These are phyloP conservation scores for Galeopterus variegatus DNA, from an alignment of 2,113 vertebrate species.

Conservation along the genomic window DNA sequence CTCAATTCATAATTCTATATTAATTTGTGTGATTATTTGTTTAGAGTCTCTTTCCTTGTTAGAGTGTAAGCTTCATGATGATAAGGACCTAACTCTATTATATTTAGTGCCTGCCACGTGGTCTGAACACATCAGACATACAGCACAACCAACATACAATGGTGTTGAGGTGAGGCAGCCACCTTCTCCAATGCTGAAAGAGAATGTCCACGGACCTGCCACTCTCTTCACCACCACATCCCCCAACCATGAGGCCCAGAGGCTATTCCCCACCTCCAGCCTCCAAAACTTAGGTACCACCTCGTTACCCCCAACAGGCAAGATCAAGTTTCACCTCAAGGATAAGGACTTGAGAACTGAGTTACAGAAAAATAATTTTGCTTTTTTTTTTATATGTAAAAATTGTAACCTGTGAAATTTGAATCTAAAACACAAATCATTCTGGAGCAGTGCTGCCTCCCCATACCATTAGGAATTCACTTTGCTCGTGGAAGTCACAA, in stretches of 20 bases:
- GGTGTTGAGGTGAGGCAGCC: accelerated
- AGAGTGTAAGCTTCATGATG: too few relatives aligned
- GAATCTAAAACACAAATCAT: background rate
- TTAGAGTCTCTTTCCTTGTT: background rate
- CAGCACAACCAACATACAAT: background rate
- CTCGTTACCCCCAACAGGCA: background rate
- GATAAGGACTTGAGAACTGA: background rate
- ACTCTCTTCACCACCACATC: too few relatives aligned
- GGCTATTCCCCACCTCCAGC: too few relatives aligned
- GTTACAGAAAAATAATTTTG: background rate
- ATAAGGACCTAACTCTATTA: background rate
- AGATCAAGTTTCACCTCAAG: background rate
- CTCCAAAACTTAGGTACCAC: background rate
- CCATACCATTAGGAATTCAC: background rate
- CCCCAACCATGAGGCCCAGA: background rate
- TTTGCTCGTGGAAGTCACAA: background rate
- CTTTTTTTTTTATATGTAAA: too few relatives aligned
- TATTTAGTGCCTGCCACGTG: background rate
- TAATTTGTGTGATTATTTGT: background rate
- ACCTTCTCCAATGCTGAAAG: too few relatives aligned
- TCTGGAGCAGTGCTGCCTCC: background rate
- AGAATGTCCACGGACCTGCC: background rate
- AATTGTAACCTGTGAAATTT: background rate
- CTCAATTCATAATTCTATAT: background rate
- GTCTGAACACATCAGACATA: background rate